Evolutionary conservation across 2,113 vertebrate species (phyloP).

Genomic region (Prunella himalayana): DNA sequence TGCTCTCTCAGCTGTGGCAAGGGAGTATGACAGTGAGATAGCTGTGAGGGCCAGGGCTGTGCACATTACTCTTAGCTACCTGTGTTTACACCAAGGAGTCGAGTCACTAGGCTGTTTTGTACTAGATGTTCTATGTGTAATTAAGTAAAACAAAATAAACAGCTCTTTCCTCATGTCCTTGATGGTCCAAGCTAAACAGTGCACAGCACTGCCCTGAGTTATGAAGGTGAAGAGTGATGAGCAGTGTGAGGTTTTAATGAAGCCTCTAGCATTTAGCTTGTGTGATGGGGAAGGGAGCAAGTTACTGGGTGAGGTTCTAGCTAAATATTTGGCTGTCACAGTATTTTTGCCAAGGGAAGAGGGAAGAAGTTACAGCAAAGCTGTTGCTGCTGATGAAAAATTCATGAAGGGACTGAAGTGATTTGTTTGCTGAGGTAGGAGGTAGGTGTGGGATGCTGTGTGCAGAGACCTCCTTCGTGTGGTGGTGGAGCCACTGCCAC

Average conservation of each 20-base stretch:
- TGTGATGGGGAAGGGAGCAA: not conserved
- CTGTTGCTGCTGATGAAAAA: not conserved
- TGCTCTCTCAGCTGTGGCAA: not conserved
- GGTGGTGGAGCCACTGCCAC: not conserved
- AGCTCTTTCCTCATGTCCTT: not conserved
- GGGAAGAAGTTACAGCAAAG: not conserved
- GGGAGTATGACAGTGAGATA: not conserved
- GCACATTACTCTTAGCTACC: not conserved
- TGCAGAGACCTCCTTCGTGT: rapidly evolving
- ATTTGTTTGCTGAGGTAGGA: not conserved
- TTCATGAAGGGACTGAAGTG: not conserved
- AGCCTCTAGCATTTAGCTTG: not conserved
- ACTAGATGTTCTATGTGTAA: not conserved
- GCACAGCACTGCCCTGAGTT: not conserved
- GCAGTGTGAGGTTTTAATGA: not conserved
- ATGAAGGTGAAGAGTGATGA: not conserved
- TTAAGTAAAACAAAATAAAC: not conserved
- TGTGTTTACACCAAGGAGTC: not conserved
- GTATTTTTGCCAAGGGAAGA: not conserved
- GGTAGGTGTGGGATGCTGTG: not conserved
- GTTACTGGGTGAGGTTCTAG: not conserved
- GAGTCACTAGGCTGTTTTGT: not conserved
- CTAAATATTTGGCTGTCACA: not conserved
- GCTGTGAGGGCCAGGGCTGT: not conserved
- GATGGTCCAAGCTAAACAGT: not conserved